Percentiles rank a stretch among this genome's conserved stretches.
Evolutionary conservation across 92 coral and sea anemone species (phyloP).

Genomic region (Bergia sp.): DNA sequence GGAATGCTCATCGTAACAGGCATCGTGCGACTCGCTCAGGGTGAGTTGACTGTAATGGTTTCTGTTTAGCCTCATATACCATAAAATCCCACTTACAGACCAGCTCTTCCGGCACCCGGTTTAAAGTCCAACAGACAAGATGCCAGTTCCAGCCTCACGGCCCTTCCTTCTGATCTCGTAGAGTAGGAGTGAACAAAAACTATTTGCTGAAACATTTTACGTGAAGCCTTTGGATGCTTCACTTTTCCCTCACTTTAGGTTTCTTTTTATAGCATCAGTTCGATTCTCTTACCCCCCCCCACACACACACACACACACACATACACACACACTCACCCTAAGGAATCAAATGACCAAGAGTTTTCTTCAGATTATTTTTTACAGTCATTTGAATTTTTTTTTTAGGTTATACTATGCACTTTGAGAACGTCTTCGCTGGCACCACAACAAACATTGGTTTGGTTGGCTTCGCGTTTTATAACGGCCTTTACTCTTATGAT

Average conservation of each 20-base stretch:
- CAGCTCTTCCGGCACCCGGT: too few species aligned
- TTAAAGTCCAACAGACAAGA: too few species aligned
- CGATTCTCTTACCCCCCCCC: not conserved
- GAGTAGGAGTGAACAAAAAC: too few species aligned
- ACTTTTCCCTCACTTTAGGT: too few species aligned
- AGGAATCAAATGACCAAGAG: not conserved
- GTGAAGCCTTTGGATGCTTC: too few species aligned
- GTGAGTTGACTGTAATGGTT: slow-evolving; percentile 3
- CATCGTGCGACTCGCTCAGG: slow-evolving; percentile 58
- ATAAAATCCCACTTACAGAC: too few species aligned
- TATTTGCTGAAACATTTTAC: too few species aligned
- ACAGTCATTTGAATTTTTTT: not conserved
- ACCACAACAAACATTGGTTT: slow-evolving; percentile 58
- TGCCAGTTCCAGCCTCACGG: too few species aligned
- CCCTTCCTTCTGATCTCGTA: too few species aligned
- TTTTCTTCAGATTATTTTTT: not conserved
- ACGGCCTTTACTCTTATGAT: slow-evolving; percentile 65
- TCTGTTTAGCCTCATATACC: too few species aligned
- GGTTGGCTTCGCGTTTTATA: slow-evolving; percentile 61
- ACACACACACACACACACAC: not conserved
- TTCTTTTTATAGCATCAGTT: not conserved
- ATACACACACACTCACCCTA: not conserved
- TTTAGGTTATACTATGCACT: slow-evolving; percentile 47
- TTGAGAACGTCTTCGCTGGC: slow-evolving; percentile 49
- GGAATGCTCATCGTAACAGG: slow-evolving; percentile 59